Conservation (phyloP, 2,113 vertebrate species). For the Tragelaphus strepsiceros region DNA sequence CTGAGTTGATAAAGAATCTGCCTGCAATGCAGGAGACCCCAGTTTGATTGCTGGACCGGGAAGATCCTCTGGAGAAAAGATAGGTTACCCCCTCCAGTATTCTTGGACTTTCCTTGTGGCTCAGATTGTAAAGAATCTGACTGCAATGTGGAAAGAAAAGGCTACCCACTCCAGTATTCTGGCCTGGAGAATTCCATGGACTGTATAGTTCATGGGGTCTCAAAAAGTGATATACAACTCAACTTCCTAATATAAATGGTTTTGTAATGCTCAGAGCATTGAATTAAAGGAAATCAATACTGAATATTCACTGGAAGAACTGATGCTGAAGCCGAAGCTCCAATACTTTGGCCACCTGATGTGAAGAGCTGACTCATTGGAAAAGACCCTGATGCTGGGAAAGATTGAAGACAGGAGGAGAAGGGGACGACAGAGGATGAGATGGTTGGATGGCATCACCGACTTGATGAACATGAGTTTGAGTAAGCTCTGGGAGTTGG, state of each 20-base stretch:
- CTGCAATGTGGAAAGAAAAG: not conserved
- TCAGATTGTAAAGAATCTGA: not conserved
- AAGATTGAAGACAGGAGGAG: not conserved
- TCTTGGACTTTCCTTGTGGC: not conserved
- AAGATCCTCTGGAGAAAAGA: not conserved
- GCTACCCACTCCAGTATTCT: not conserved
- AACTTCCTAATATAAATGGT: not conserved
- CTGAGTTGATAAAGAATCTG: not conserved
- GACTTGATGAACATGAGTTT: not conserved
- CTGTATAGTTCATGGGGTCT: not conserved
- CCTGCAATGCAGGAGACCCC: not conserved
- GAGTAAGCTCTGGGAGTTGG: not conserved
- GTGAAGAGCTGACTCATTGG: not conserved
- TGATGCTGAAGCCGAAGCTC: not conserved
- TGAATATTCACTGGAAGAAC: not conserved
- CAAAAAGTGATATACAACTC: not conserved
- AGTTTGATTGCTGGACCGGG: not conserved
- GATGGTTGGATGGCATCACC: not conserved
- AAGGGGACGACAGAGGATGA: not conserved
- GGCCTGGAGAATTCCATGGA: not conserved
- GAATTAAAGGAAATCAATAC: not conserved
- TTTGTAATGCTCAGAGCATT: not conserved
- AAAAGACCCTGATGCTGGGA: not conserved
- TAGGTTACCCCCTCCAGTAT: not conserved
- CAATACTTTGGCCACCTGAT: not conserved